These are phyloP conservation scores for Dryococelus australis DNA, from an alignment of 2,888 invertebrate species.

Conservation along the genomic window DNA sequence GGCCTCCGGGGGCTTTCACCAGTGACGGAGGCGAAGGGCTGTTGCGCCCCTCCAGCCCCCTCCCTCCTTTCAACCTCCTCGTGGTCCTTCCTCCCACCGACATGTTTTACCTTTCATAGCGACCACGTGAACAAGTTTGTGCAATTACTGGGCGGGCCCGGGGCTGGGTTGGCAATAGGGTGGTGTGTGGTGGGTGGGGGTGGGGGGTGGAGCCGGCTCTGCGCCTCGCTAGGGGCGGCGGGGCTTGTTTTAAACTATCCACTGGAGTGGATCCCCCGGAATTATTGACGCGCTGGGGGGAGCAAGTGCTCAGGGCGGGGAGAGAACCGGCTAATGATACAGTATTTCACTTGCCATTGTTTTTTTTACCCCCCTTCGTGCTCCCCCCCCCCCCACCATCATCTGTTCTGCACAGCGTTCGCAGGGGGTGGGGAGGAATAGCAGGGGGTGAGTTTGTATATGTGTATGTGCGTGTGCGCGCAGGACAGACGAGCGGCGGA, in stretches of 20 bases:
- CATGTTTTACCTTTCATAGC: conserved; percentile 48
- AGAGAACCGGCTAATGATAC: conserved; percentile 42
- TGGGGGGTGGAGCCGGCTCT: conserved; percentile 27
- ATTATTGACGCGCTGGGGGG: conserved; percentile 20
- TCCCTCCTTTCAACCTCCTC: conserved; percentile 19
- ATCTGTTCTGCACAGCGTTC: not conserved
- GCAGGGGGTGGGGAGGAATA: too few species aligned
- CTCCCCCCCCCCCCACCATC: not conserved
- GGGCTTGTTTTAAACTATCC: conserved; percentile 7
- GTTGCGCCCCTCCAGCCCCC: conserved; percentile 12
- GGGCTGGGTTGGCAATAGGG: not conserved
- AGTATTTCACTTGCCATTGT: conserved; percentile 35
- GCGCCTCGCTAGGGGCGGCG: not conserved
- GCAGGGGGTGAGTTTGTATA: not conserved
- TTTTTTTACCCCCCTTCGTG: not conserved
- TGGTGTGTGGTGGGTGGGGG: not conserved
- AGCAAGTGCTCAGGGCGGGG: conserved; percentile 28
- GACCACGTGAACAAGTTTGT: conserved; percentile 47
- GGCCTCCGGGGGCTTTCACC: not conserved
- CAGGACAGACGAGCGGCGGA: not conserved
- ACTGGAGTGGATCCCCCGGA: not conserved
- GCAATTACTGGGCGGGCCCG: conserved; percentile 44
- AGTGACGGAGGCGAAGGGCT: not conserved
- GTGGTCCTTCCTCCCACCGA: conserved; percentile 29
- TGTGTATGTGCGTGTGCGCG: not conserved